Evolutionary conservation across 2,113 vertebrate genomes (phyloP).

Genomic region (Psilopsiagon aurifrons): DNA sequence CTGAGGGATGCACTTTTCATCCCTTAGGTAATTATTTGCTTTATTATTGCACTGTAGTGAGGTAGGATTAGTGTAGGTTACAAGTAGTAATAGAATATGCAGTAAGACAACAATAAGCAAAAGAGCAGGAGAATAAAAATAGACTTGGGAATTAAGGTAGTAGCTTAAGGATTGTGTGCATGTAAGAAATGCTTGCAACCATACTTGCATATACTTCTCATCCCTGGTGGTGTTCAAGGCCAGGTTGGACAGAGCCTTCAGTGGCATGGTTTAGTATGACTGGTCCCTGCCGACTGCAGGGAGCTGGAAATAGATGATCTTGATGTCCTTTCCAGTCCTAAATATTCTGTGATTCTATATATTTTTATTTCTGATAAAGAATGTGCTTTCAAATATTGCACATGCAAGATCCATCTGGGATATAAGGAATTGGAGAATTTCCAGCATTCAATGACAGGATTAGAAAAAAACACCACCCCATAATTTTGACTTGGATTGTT

Average conservation of each 20-base stretch:
- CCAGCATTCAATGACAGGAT: neutral
- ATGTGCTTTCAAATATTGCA: neutral
- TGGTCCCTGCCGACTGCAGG: neutral
- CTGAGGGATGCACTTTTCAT: neutral
- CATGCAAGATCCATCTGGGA: neutral
- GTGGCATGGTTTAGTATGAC: neutral
- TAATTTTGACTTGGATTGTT: neutral
- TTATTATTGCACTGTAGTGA: neutral
- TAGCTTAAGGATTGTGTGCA: neutral
- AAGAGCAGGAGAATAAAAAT: neutral
- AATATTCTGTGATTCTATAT: neutral
- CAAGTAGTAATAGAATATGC: neutral
- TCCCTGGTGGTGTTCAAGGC: neutral
- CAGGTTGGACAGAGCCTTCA: neutral
- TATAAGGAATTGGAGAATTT: neutral
- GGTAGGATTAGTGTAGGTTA: neutral
- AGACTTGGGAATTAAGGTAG: neutral
- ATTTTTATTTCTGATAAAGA: neutral
- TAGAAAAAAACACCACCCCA: neutral
- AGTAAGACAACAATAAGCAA: constrained; percentile 1
- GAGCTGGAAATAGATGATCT: neutral
- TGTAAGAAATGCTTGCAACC: neutral
- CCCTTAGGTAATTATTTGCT: constrained; percentile 5
- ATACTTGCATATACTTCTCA: neutral
- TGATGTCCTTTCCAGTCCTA: neutral